Evolutionary conservation across 2,797 vertebrate genomes (phyloP), one percentile per base, ranked within the genome.

Genomic region (Syngnathus acus): DNA sequence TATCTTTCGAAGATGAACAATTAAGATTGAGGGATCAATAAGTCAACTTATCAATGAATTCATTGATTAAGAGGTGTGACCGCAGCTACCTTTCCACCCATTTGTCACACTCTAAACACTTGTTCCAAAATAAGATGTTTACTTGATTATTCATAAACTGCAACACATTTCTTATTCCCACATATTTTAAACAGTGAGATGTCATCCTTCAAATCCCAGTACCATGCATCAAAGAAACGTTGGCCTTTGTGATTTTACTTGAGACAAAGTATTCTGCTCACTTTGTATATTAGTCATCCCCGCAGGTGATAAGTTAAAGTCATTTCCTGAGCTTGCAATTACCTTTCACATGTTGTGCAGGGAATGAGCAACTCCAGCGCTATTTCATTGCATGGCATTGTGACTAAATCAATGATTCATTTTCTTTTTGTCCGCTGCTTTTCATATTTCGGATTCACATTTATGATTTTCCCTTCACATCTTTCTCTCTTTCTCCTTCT

Each of bases 371-470:
- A 17, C 14, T 55, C 5, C 14, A 13, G 26, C 0, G 54, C n/a
- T 55, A 14, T 26, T 32, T 55, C 54, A 5, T 5, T 14, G 23
- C n/a, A 23, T 6, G 21, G 21, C 53, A 32, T 55, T 26, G 53
- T 55, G 54, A 26, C 11, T 37, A 57, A 57, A 57, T 57, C 54
- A 32, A 57, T 55, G n/a, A 54, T 54, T 23, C 53, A 54, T 54
- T 26, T 54, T 23, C 53, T 23, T 54, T 54, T 23, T 54, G 53
- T 17, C 13, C 45, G 14, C 16, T 47, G 45, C 17, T 47, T 16
- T 47, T 47, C 16, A 16, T 47, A 47, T 47, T 47, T 47, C 45
- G 16, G 4, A 47, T 17, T 17, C 14, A 17, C 16, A 6, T 47
- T 16, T 47, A 16, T 16, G 6, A 47, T 16, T 47, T 47, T 47